phyloP scores from a whole-genome alignment of 2,113 vertebrate species.

The Rhinopomastus cyanomelas region DNA sequence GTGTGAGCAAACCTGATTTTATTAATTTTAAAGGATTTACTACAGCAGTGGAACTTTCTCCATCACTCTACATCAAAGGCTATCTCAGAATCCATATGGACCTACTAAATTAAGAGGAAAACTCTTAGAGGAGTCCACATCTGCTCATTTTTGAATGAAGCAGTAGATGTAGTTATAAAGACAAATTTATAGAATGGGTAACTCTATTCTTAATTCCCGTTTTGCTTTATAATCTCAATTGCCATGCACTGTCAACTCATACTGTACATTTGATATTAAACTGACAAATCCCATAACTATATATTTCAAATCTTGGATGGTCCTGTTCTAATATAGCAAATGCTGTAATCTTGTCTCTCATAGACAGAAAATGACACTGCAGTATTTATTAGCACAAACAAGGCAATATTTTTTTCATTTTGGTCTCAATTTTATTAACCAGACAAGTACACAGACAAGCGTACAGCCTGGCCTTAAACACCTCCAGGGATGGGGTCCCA shows the following conservation, averaged over 20 bases:
- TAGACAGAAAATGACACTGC: not conserved
- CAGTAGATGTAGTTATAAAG: not conserved
- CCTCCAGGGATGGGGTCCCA: not conserved
- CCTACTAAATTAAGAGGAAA: not conserved
- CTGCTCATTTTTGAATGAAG: not conserved
- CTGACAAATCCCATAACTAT: not conserved
- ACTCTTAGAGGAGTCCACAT: not conserved
- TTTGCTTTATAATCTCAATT: not conserved
- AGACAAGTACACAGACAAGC: not conserved
- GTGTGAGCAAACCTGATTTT: not conserved
- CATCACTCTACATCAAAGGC: not conserved
- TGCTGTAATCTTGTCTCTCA: not conserved
- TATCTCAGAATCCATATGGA: not conserved
- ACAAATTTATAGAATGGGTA: not conserved
- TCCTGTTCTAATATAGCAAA: not conserved
- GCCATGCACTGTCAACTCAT: not conserved
- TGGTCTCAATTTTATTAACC: not conserved
- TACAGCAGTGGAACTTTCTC: not conserved
- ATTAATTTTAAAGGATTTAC: not conserved
- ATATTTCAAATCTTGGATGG: not conserved
- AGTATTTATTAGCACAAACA: not conserved
- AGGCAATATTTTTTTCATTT: not conserved
- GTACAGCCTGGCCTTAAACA: not conserved
- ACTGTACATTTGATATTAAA: not conserved
- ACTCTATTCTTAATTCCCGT: not conserved